Evolutionary conservation across 2,888 invertebrate species (phyloP).

Genomic region (Formica aserva): DNA sequence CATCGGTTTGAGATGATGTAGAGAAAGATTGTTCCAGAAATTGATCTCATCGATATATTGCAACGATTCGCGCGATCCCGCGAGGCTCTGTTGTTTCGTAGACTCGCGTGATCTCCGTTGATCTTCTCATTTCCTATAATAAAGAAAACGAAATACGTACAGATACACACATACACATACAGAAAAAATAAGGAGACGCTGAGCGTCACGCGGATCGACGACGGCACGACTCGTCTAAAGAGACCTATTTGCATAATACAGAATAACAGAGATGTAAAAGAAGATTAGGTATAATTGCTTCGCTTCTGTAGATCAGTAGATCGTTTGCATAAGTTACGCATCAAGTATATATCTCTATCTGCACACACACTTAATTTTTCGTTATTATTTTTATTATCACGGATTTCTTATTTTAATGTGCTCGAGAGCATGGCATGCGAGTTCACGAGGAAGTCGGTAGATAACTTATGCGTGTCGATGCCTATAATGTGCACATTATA

Average conservation of each 20-base stretch:
- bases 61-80: conserved; percentile 60
- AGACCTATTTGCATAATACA: conserved; percentile 27
- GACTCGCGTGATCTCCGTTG: conserved; percentile 14
- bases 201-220: conserved; percentile 60
- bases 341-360: conserved; percentile 41
- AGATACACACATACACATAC: conserved; percentile 6
- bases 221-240: conserved; percentile 33
- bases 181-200: not conserved
- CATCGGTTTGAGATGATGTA: conserved; percentile 51
- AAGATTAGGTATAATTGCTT: conserved; percentile 63
- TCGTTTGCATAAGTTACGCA: conserved; percentile 65
- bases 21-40: conserved; percentile 39
- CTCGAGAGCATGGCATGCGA: conserved; percentile 75
- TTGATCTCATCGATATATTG: conserved; percentile 21
- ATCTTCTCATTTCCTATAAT: conserved; percentile 12
- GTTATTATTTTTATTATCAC: conserved; percentile 56
- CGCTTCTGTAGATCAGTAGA: conserved; percentile 69
- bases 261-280: conserved; percentile 34
- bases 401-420: conserved; percentile 62
- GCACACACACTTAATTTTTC: conserved; percentile 39
- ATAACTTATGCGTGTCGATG: conserved; percentile 36
- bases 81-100: conserved; percentile 48
- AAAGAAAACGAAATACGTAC: not conserved
- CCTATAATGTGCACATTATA: conserved; percentile 40
- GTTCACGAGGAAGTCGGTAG: conserved; percentile 49